phyloP scores from a whole-genome alignment of 1,140 invertebrate genomes.

The Sitophilus oryzae region DNA sequence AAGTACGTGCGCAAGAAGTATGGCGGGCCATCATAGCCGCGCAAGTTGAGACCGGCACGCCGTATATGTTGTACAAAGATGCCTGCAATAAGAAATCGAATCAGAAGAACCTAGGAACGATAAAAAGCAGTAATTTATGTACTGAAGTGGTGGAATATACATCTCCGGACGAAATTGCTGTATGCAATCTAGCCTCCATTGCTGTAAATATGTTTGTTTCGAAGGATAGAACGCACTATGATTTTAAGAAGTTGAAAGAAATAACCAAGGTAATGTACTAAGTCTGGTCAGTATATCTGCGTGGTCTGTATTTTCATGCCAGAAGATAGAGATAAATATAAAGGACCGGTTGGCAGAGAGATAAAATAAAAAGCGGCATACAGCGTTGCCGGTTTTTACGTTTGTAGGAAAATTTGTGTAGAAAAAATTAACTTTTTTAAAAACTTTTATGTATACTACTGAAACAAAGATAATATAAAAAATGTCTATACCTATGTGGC shows the following conservation, averaged over 20 bases:
- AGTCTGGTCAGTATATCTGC: too few species aligned
- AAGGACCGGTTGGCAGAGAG: too few species aligned
- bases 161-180: constrained; percentile 87
- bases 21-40: constrained; percentile 93
- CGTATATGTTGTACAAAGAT: constrained; percentile 97
- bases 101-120: constrained; percentile 96
- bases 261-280: constrained; percentile 64
- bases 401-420: too few species aligned
- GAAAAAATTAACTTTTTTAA: too few species aligned
- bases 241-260: constrained; percentile 83
- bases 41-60: constrained; percentile 97
- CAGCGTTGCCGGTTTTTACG: too few species aligned
- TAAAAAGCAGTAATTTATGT: constrained; percentile 97
- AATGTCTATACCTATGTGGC: too few species aligned
- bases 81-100: constrained; percentile 95
- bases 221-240: constrained; percentile 65
- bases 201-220: constrained; percentile 90
- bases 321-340: too few species aligned
- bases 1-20: constrained; percentile 75
- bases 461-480: too few species aligned
- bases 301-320: too few species aligned
- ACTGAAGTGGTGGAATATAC: constrained; percentile 96
- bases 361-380: too few species aligned
- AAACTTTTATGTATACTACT: too few species aligned
- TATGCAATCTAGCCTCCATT: constrained; percentile 97